phyloP scores from a whole-genome alignment of 2,113 vertebrate species.

The Rhineura floridana region DNA sequence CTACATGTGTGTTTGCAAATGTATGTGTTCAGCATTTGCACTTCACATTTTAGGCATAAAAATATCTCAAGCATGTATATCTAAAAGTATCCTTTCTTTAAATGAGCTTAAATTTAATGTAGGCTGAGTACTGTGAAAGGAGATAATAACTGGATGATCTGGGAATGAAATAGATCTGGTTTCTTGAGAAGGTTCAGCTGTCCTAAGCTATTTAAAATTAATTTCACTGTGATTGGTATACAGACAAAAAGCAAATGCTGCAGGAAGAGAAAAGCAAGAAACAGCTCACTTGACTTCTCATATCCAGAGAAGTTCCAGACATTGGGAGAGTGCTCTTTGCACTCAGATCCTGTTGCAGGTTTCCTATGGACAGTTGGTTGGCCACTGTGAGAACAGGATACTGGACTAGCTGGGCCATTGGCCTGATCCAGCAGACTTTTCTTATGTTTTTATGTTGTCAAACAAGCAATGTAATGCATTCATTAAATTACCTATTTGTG shows the following conservation, averaged over 20 bases:
- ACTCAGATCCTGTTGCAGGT: too few species aligned
- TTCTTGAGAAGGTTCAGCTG: too few species aligned
- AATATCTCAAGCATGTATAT: too few species aligned
- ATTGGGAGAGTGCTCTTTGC: too few species aligned
- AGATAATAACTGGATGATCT: background rate
- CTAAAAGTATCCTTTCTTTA: background rate
- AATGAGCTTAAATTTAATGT: background rate
- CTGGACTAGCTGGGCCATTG: too few species aligned
- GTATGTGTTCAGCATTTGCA: background rate
- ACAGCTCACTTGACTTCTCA: background rate
- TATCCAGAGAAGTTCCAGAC: background rate
- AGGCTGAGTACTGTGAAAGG: background rate
- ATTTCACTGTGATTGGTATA: background rate
- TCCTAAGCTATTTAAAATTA: background rate
- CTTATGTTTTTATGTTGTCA: too few species aligned
- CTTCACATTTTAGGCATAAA: background rate
- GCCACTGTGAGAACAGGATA: background rate
- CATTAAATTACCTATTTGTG: background rate
- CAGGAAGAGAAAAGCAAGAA: background rate
- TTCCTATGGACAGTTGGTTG: too few species aligned
- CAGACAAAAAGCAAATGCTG: background rate
- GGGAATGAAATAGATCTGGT: too few species aligned
- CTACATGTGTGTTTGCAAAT: background rate
- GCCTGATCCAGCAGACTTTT: too few species aligned
- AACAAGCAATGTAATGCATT: background rate